A percentile compares a stretch with the other conserved stretches of the same genome.
Evolutionary conservation across 2,888 invertebrate genomes (phyloP).

Genomic region (Herminia tarsipennalis): DNA sequence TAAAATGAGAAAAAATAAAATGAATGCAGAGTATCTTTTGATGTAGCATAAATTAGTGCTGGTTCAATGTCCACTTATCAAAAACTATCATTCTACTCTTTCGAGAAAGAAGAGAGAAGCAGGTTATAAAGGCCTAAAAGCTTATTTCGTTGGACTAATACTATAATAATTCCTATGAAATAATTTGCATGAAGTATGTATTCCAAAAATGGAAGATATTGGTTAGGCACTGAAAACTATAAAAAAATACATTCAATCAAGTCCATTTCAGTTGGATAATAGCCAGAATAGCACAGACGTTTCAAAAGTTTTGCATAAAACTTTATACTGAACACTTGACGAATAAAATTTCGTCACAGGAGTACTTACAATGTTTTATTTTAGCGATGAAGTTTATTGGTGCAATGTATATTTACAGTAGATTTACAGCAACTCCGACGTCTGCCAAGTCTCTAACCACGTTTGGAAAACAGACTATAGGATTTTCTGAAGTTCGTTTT

Average conservation of each 20-base stretch:
- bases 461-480: constrained; percentile 50
- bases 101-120: too few species aligned
- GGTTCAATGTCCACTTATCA: too few species aligned
- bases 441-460: constrained; percentile 60
- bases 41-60: too few species aligned
- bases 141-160: too few species aligned
- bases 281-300: constrained; percentile 69
- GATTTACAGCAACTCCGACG: constrained; percentile 40
- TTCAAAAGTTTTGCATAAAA: constrained; percentile 68
- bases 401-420: constrained; percentile 63
- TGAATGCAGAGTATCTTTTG: too few species aligned
- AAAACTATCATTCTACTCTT: too few species aligned
- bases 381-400: constrained; percentile 60
- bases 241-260: constrained; percentile 33
- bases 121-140: too few species aligned
- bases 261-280: constrained; percentile 55
- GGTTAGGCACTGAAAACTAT: background rate
- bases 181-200: too few species aligned
- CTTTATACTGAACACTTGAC: constrained; percentile 65
- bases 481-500: constrained; percentile 48
- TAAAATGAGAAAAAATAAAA: too few species aligned
- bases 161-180: too few species aligned
- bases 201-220: background rate
- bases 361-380: constrained; percentile 53
- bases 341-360: constrained; percentile 57